Base-by-base conservation (phyloP, 2,888 invertebrate genomes). In the Chouioia cunea region DNA sequence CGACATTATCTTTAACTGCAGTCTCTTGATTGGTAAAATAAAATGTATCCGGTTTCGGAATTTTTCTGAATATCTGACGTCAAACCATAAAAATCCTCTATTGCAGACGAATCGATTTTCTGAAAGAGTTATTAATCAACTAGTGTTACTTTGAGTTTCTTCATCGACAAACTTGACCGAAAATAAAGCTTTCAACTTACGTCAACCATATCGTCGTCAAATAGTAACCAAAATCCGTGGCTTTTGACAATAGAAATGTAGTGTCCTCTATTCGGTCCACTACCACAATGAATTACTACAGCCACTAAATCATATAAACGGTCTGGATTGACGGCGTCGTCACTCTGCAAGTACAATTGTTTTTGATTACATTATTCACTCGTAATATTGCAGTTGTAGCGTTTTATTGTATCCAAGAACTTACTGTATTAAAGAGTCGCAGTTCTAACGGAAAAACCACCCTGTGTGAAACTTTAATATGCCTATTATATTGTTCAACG, bases 181-280 rank as follows among this genome's bases (percentile, higher is more conserved):
- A 44, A 56, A 67, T 59, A 15, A 58, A 60, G 48, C 59, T 47
- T 58, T 54, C 23, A 20, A 91, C 94, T 92, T 88, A 97, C 97
- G 89, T 99, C 99, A 76, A 99, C 99, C 93, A 99, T 97, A 85
- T 99, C 99, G 87, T 99, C 99, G 86, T 99, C 99, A 88, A 99
- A 99, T 4, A 99, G 91, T 77, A 99, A 89, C 99, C 99, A 99
- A 87, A 99, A 96, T 67, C 98, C 97, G 87, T 99, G 97, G 86
- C 97, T 97, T 88, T 99, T 99, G 70, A 99, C 99, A 86, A 99
- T 97, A 86, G 97, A 97, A 87, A 99, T 99, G 88, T 99, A 99
- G 87, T 99, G 99, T 36, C 99, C 99, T 73, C 99, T 91, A 88
- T 99, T 99, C 77, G 99, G 98, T 62, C 99, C 99, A 76, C 97